These are phyloP conservation scores for Globodera ellingtonae DNA, from an alignment of 1,140 invertebrate genomes.

Conservation along the genomic window DNA sequence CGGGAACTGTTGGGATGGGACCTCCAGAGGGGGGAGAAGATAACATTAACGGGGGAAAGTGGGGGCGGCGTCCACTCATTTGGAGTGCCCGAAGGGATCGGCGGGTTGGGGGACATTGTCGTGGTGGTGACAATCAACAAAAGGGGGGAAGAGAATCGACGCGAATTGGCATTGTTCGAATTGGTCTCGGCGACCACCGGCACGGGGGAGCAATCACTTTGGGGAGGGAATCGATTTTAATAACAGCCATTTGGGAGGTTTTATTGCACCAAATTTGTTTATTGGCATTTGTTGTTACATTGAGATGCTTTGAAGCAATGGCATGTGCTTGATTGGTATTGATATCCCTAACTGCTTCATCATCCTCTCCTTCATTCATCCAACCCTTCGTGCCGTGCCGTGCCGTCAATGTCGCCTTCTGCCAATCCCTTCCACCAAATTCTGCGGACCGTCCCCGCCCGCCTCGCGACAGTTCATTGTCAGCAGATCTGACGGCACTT, in stretches of 20 bases:
- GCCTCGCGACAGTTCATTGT: background rate
- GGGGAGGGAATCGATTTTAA: background rate
- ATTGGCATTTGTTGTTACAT: background rate
- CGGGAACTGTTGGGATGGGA: background rate
- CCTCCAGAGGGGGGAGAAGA: background rate
- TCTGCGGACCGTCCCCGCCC: background rate
- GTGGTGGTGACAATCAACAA: background rate
- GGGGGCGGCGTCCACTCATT: background rate
- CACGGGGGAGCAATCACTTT: background rate
- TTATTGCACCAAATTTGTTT: background rate
- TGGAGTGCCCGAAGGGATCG: background rate
- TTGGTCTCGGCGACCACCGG: background rate
- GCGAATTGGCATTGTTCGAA: background rate
- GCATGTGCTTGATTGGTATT: background rate
- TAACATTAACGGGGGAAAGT: background rate
- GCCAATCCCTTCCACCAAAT: background rate
- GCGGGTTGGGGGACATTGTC: background rate
- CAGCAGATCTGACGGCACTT: background rate
- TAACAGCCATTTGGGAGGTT: background rate
- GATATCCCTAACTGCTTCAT: background rate
- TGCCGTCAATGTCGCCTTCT: background rate
- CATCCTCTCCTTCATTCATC: background rate
- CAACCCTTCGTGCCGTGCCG: no score
- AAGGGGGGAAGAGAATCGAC: background rate
- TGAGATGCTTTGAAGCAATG: background rate